phyloP scores from a whole-genome alignment of 2,113 vertebrate genomes.

The Noctilio leporinus region DNA sequence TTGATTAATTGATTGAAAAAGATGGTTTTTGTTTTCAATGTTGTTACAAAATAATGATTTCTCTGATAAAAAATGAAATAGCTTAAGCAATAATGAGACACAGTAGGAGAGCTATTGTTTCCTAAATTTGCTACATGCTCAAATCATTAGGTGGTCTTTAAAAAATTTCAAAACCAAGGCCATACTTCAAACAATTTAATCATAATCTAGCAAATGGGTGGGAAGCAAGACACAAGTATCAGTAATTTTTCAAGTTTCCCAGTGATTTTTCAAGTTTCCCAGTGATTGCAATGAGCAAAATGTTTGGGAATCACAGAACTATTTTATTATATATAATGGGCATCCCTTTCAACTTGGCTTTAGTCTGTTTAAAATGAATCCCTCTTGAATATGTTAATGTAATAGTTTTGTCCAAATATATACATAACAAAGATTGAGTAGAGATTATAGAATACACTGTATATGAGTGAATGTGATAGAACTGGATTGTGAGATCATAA shows the following conservation, averaged over 20 bases:
- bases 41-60: background rate
- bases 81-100: background rate
- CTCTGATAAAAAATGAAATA: background rate
- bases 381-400: background rate
- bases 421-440: background rate
- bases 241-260: background rate
- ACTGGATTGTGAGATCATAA: background rate
- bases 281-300: background rate
- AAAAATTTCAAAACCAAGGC: background rate
- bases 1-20: background rate
- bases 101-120: background rate
- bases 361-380: background rate
- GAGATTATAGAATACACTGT: background rate
- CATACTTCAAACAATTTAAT: background rate
- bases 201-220: background rate
- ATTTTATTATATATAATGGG: background rate
- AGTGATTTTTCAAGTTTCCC: background rate
- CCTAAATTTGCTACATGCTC: background rate
- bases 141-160: background rate
- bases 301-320: background rate
- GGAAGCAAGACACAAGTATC: background rate
- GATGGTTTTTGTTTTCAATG: too few relatives aligned
- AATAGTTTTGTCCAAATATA: background rate
- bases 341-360: background rate
- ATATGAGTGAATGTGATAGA: background rate